These are phyloP conservation scores for Saccostrea echinata DNA, from an alignment of 1,140 invertebrate species.

Conservation along the genomic window DNA sequence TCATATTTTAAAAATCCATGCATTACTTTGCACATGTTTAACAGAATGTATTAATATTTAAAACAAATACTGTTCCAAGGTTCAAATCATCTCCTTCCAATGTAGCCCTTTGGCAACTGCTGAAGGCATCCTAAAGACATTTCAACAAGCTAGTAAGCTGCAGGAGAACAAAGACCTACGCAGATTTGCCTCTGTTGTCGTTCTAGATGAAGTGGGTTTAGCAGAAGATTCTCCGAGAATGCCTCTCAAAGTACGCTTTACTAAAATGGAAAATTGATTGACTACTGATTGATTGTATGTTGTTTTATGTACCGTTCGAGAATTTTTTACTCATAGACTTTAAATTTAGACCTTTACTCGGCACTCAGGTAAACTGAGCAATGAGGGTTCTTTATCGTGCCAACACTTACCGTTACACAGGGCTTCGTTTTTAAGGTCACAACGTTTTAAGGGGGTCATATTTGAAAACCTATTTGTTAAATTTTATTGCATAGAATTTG, in stretches of 20 bases:
- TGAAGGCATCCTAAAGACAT: conserved; percentile 74
- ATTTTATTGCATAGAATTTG: too few species aligned
- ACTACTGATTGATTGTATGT: too few species aligned
- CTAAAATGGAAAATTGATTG: background rate
- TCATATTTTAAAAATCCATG: too few species aligned
- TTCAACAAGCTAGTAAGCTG: conserved; percentile 71
- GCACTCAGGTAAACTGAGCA: too few species aligned
- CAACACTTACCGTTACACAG: too few species aligned
- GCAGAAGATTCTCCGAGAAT: conserved; percentile 74
- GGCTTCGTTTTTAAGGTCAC: too few species aligned
- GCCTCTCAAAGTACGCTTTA: conserved; percentile 72
- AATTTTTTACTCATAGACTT: too few species aligned
- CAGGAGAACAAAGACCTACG: conserved; percentile 66
- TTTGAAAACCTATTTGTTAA: too few species aligned
- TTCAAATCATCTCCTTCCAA: conserved; percentile 77
- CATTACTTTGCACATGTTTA: background rate
- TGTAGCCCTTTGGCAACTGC: conserved; percentile 75
- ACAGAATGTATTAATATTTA: background rate
- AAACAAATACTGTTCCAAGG: conserved; percentile 45
- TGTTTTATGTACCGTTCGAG: too few species aligned
- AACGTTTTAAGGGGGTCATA: too few species aligned
- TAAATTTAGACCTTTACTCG: too few species aligned
- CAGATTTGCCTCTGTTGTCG: conserved; percentile 75
- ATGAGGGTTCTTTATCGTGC: too few species aligned
- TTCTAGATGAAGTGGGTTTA: conserved; percentile 76